phyloP scores from a whole-genome alignment of 2,888 invertebrate genomes.

The Dexiosoma caninum region DNA sequence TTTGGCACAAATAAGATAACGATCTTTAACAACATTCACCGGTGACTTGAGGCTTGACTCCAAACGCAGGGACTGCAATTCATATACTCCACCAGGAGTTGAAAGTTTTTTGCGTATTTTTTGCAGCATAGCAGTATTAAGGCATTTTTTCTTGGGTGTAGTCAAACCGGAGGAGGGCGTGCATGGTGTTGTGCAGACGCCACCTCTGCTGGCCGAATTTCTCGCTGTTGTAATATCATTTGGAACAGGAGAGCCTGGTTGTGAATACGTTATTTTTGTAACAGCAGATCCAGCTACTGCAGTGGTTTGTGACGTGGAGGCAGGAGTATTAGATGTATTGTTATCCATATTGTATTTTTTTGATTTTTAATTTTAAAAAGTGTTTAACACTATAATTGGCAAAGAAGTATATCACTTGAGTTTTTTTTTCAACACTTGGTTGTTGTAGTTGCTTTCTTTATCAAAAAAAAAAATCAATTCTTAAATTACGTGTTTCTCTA shows the following conservation, averaged over 20 bases:
- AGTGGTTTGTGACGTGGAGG: slow-evolving; percentile 27
- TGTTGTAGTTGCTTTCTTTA: not conserved
- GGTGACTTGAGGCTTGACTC: slow-evolving; percentile 65
- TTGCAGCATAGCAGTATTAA: slow-evolving; percentile 70
- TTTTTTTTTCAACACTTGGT: slow-evolving; percentile 50
- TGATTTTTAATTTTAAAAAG: slow-evolving; percentile 44
- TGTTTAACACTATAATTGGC: slow-evolving; percentile 57
- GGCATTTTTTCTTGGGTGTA: slow-evolving; percentile 73
- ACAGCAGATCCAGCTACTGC: slow-evolving; percentile 46
- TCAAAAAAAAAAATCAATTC: not conserved
- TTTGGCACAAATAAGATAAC: slow-evolving; percentile 82
- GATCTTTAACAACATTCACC: slow-evolving; percentile 84
- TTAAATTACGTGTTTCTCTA: slow-evolving; percentile 36
- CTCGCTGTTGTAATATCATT: slow-evolving; percentile 13
- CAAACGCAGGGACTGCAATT: slow-evolving; percentile 68
- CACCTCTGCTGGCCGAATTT: slow-evolving; percentile 1
- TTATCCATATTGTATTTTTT: slow-evolving; percentile 53
- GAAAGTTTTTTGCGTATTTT: slow-evolving; percentile 69
- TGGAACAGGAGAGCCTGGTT: slow-evolving; percentile 66
- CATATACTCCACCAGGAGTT: slow-evolving; percentile 70
- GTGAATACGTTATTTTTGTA: slow-evolving; percentile 68
- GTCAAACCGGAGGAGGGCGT: slow-evolving; percentile 45
- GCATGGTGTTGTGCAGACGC: not conserved
- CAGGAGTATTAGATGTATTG: slow-evolving; percentile 46
- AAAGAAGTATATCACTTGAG: slow-evolving; percentile 48